Evolutionary conservation across 2,113 vertebrate genomes (phyloP), one percentile per base, ranked within the genome.

Genomic region (Argyrosomus japonicus): DNA sequence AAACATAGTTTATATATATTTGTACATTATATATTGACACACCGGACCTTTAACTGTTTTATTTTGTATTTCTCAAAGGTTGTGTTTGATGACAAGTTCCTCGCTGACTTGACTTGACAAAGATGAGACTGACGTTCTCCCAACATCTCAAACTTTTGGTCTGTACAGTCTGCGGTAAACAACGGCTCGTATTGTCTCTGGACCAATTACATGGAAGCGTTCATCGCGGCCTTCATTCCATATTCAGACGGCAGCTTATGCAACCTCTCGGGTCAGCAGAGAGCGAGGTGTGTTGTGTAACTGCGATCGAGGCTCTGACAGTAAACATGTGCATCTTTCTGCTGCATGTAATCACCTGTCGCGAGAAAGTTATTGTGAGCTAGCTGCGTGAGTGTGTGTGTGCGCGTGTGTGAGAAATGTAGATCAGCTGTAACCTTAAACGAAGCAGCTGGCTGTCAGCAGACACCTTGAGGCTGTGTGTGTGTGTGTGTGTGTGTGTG

Each of bases 191-290:
- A 45, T 69, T 65, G 73, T 73, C 72, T 85, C 71, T 85, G 62
- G 71, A 81, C 74, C 56, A 78, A 71, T 87, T 83, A 75, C 12
- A 81, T 61, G 62, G 4, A 62, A 72, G 57, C 58, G 64, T 58
- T 85, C 82, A 85, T 84, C 82, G 76, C 64, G 23, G 57, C 63
- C 76, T 43, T 87, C 70, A 87, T 86, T 88, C 83, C 77, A 84
- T 89, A 89, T 86, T 90, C 84, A 87, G 85, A 91, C 78, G 80
- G 77, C 79, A 71, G 86, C 82, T 92, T 91, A 88, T 84, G 89
- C 87, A 91, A 90, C 68, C 86, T 83, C 78, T 19, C 1, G 40
- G 88, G 79, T 78, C 85, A 84, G 73, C 53, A 58, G 64, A 83
- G 85, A 77, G 61, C 65, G 69, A 43, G 79, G 61, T 68, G 70